Base-by-base conservation (phyloP, 2,888 invertebrate species). In the Maniola hyperantus region DNA sequence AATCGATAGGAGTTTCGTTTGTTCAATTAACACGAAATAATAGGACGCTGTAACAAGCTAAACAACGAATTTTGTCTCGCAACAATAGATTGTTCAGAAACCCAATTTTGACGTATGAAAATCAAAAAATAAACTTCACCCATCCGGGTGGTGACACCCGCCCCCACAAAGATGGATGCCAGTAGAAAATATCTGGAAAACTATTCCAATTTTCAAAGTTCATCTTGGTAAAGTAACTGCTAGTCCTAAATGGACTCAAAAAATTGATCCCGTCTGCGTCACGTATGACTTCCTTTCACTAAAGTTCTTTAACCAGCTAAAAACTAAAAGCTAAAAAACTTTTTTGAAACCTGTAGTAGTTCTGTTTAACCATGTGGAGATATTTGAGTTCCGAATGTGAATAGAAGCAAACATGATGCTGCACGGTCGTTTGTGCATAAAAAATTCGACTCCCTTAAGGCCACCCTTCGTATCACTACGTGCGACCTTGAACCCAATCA, bases 141-240 rank as follows among this genome's bases (percentile, higher is more conserved):
- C 74, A 67, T 74, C 67, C 69, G 72, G 71, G 72, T 78, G 46
- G 26, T 64, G 69, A 67, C 78, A 76, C 79, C 80, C 81, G 69
- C 83, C 79, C 78, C 83, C 82, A 80, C 87, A 84, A 84, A 88
- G 85, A 88, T 84, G 86, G 84, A 87, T 83, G 84, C 86, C 83
- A 79, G 80, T 80, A 81, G 78, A 80, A 85, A 87, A 89, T 86
- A 88, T 83, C 83, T 83, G 76, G 75, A 72, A 78, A 91, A 91
- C 91, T 91, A 91, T 91, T 90, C 86, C 89, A 89, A 90, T 90
- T 89, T 88, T 76, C 81, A 84, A 90, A 90, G 85, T 90, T 90
- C 84, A 83, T 85, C 85, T 83, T 81, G 79, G 79, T 80, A 77
- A 81, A 82, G 80, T 83, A 80, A 84, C 85, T 84, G 76, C 79